These are phyloP conservation scores for Halcyon leucocephala DNA, from an alignment of 2,797 vertebrate species.

Conservation along the genomic window DNA sequence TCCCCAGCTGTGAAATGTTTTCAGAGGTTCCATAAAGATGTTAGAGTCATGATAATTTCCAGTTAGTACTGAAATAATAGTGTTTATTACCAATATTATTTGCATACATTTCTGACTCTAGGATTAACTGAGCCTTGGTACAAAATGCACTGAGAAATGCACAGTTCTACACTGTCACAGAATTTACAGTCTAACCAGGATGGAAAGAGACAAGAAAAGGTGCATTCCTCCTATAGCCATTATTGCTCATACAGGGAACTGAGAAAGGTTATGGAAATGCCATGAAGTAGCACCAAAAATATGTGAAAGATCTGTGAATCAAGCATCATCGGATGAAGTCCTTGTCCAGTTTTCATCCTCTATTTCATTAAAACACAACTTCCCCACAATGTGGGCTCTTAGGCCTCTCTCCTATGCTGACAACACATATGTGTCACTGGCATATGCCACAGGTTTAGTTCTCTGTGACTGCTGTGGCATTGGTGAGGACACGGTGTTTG, in stretches of 20 bases:
- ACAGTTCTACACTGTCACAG: neutral
- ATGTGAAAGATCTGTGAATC: neutral
- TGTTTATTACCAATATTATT: neutral
- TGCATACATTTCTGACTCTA: neutral
- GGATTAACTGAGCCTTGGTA: neutral
- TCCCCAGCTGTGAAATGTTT: neutral
- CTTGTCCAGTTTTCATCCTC: neutral
- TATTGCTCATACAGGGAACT: neutral
- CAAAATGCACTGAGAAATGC: neutral
- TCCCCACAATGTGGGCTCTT: neutral
- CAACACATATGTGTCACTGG: neutral
- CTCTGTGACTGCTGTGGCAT: accelerated
- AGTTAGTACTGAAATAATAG: neutral
- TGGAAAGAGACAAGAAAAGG: neutral
- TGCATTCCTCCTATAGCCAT: neutral
- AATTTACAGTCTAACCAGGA: neutral
- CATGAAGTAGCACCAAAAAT: neutral
- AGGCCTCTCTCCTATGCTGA: neutral
- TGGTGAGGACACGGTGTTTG: accelerated
- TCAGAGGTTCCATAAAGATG: neutral
- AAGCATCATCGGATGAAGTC: neutral
- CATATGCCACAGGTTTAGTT: accelerated
- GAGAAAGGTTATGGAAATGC: neutral
- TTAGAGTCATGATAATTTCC: neutral
- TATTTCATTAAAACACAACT: neutral